Conservation (phyloP, 2,888 invertebrate species). For the Perizoma flavofasciatum region DNA sequence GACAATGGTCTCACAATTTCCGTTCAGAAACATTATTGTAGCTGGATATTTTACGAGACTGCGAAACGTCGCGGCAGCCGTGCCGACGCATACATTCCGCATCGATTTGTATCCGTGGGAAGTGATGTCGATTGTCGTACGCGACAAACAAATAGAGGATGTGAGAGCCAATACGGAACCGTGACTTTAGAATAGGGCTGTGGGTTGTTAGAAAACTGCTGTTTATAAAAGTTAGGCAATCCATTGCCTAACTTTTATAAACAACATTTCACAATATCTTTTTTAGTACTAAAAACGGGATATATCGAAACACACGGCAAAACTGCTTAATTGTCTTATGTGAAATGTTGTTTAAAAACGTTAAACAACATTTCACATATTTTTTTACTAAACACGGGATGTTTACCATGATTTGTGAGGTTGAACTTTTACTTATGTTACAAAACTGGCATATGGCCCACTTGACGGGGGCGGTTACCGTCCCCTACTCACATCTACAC, state of each 20-base stretch:
- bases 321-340: no score
- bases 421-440: no score
- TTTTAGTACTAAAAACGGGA: no score
- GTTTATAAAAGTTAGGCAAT: no score
- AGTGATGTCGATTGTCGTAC: conserved; percentile 1
- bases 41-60: conserved; percentile 10
- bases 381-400: no score
- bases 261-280: neutral
- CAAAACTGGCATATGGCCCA: no score
- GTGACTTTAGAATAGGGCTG: neutral
- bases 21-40: conserved; percentile 20
- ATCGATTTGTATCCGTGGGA: conserved; percentile 19
- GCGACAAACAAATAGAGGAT: conserved; percentile 10
- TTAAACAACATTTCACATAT: no score
- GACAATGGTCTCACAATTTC: conserved; percentile 16
- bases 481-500: no score
- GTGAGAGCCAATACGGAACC: conserved; percentile 17
- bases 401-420: no score
- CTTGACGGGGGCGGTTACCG: no score
- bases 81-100: conserved; percentile 15
- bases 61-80: conserved; percentile 1
- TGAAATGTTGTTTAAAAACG: no score
- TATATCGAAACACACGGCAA: no score
- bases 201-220: neutral
- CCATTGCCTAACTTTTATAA: neutral